Evolutionary conservation across 2,797 vertebrate species (phyloP).

Genomic region (Pseudochaenichthys georgianus): DNA sequence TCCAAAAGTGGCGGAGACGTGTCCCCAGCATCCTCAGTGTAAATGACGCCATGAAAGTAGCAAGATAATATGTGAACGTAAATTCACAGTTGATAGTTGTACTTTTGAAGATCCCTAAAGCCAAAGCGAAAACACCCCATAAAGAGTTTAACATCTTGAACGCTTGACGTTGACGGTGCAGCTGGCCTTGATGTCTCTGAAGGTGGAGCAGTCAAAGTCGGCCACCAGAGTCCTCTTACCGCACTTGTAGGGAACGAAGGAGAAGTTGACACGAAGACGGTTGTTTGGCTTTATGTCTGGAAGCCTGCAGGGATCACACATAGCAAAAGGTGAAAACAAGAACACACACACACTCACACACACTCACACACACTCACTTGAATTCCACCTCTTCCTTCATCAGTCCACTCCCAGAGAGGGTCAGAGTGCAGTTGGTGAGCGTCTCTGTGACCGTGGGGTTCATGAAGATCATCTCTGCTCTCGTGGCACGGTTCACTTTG

Average conservation of each 20-base stretch:
- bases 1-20: too few species aligned
- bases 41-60: too few species aligned
- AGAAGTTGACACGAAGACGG: fast-evolving
- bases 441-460: constrained; percentile 74
- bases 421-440: constrained; percentile 79
- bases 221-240: constrained; percentile 80
- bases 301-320: constrained; percentile 41
- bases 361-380: constrained; percentile 48
- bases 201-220: constrained; percentile 75
- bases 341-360: too few species aligned
- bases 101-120: too few species aligned
- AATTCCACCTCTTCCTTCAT: background rate
- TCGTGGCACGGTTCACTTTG: fast-evolving
- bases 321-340: background rate
- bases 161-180: constrained; percentile 9
- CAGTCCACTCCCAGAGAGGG: constrained; percentile 83
- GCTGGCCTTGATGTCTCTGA: constrained; percentile 80
- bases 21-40: too few species aligned
- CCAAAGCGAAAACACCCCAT: too few species aligned
- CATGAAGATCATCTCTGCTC: constrained; percentile 72
- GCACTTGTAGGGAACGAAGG: constrained; percentile 56
- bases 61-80: too few species aligned
- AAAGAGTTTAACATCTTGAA: background rate
- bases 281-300: constrained; percentile 1
- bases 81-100: too few species aligned